Conservation (phyloP, 2,888 invertebrate species). For the Drosophila neonasuta region DNA sequence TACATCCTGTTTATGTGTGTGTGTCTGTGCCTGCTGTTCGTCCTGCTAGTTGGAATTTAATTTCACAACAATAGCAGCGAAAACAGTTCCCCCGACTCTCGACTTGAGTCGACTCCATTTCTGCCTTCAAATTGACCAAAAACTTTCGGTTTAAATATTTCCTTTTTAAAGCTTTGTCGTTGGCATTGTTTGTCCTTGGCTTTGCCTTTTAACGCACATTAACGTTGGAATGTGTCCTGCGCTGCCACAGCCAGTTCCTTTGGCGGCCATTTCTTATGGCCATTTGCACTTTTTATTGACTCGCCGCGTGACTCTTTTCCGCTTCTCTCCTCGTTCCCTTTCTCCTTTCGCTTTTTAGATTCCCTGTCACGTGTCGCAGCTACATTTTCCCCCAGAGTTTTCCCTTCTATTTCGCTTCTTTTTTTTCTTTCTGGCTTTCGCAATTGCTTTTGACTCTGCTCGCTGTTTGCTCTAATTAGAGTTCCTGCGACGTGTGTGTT, state of each 20-base stretch:
- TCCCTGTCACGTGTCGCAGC: conserved; percentile 22
- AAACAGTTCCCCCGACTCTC: background rate
- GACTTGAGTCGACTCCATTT: background rate
- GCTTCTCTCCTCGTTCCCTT: conserved; percentile 2
- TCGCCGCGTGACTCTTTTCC: conserved; percentile 56
- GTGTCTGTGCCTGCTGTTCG: background rate
- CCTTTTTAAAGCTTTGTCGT: conserved; percentile 65
- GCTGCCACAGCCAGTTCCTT: conserved; percentile 56
- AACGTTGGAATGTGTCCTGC: conserved; percentile 69
- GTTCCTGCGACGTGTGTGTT: conserved; percentile 17
- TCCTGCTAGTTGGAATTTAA: conserved; percentile 69
- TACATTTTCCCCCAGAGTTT: conserved; percentile 14
- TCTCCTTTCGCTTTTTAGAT: conserved; percentile 1
- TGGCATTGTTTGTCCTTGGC: conserved; percentile 4
- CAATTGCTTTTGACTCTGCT: conserved; percentile 20
- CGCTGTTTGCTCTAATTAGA: conserved; percentile 60
- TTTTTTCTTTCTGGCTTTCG: background rate
- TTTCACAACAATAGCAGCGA: conserved; percentile 70
- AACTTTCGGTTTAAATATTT: conserved; percentile 75
- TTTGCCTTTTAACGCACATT: conserved; percentile 72
- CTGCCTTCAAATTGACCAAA: conserved; percentile 55
- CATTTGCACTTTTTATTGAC: conserved; percentile 75
- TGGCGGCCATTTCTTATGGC: conserved; percentile 72
- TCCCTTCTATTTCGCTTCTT: background rate
- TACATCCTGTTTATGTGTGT: background rate